A percentile compares a stretch with the other conserved stretches of the same genome.
Conservation (phyloP, 2,113 vertebrate species). For the Corvus cornix region DNA sequence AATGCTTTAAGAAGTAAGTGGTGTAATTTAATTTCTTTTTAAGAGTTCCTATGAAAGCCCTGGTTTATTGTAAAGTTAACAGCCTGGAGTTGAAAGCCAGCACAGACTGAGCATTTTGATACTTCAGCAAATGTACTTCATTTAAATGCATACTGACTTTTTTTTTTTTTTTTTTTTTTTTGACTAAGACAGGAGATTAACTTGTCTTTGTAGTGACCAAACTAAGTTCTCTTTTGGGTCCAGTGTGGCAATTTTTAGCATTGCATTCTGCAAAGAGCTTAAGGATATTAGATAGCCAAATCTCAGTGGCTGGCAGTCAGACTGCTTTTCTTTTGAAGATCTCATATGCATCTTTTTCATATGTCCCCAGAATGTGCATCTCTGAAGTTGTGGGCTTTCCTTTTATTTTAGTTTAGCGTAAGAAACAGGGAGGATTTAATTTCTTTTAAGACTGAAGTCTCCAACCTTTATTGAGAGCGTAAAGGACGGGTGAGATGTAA, state of each 20-base stretch:
- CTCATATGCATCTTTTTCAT: neutral
- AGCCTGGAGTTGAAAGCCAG: neutral
- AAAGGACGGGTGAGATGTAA: neutral
- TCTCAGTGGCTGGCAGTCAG: neutral
- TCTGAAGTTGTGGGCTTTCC: neutral
- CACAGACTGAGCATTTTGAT: neutral
- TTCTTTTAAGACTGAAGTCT: neutral
- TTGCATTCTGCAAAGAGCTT: neutral
- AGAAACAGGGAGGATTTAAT: neutral
- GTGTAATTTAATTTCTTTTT: neutral
- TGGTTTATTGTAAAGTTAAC: neutral
- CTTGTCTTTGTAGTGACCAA: neutral
- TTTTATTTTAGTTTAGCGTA: neutral
- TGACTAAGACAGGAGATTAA: neutral
- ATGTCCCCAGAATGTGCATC: neutral
- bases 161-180: neutral
- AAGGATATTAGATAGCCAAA: neutral
- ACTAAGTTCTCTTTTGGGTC: neutral
- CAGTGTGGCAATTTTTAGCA: neutral
- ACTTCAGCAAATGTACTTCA: neutral
- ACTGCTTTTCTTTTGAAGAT: neutral
- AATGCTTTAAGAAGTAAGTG: neutral
- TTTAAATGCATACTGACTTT: neutral
- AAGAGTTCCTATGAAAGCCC: neutral
- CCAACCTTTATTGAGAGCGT: neutral